Conservation (phyloP, 2,113 vertebrate species). For the Climacteris rufus region DNA sequence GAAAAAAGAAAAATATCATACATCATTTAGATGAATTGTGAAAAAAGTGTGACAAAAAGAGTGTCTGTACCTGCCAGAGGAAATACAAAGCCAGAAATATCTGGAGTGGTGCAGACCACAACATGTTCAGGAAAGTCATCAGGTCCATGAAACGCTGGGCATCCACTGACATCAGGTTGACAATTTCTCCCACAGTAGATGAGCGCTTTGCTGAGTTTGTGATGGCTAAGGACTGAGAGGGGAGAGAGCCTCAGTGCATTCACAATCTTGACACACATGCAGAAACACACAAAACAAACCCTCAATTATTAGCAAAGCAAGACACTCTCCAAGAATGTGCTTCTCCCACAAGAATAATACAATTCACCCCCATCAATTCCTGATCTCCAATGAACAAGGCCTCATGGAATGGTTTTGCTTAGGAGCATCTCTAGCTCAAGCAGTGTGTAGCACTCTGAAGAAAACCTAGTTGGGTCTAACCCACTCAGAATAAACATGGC, state of each 20-base stretch:
- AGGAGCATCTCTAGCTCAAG: neutral
- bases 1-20: neutral
- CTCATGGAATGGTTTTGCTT: neutral
- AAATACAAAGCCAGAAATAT: constrained; percentile 90
- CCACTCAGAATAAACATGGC: neutral
- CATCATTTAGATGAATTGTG: neutral
- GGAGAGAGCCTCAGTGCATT: neutral
- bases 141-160: constrained; percentile 92
- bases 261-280: fast-evolving
- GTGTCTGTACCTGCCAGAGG: constrained; percentile 87
- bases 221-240: constrained; percentile 85
- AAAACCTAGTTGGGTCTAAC: neutral
- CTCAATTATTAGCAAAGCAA: neutral
- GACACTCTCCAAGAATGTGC: fast-evolving
- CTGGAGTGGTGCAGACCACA: constrained; percentile 96
- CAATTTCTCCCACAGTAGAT: constrained; percentile 90
- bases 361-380: neutral
- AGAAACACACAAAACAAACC: neutral
- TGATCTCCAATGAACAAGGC: neutral
- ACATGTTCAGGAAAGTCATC: constrained; percentile 86
- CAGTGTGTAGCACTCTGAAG: neutral
- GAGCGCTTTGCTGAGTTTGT: constrained; percentile 88
- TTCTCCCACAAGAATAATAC: neutral
- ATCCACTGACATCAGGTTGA: constrained; percentile 97
- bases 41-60: neutral